Evolutionary conservation across 2,888 invertebrate genomes (phyloP).

Genomic region (Argyra leucocephala): DNA sequence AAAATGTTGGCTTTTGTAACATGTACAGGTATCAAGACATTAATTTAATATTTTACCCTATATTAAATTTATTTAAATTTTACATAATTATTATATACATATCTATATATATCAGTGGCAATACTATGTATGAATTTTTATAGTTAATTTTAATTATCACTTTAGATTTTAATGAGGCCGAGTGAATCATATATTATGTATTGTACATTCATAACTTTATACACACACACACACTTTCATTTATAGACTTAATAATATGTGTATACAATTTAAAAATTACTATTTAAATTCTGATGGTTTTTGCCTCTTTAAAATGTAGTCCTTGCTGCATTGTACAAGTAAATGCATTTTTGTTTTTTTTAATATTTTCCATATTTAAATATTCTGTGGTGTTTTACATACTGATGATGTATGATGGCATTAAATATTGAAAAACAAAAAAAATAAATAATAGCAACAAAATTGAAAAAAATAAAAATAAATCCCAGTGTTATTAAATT

Average conservation of each 20-base stretch:
- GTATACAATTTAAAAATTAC: neutral
- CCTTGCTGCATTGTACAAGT: no score
- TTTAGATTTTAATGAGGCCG: neutral
- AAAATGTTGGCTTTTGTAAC: no score
- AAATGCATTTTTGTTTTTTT: no score
- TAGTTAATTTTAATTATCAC: constrained; percentile 4
- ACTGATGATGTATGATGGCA: neutral
- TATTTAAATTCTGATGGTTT: no score
- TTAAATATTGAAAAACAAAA: neutral
- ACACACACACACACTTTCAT: neutral
- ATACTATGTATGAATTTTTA: no score
- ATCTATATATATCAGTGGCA: no score
- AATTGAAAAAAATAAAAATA: neutral
- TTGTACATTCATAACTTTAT: neutral
- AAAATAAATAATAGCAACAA: neutral
- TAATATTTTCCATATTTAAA: no score
- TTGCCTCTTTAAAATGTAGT: no score
- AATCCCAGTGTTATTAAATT: neutral
- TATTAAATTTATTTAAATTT: no score
- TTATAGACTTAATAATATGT: neutral
- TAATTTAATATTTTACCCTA: no score
- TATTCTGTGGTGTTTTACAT: neutral
- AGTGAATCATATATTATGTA: neutral
- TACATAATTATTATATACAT: neutral
- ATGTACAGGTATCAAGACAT: no score